A percentile compares a stretch with the other conserved stretches of the same genome.
Conservation (phyloP, 2,888 invertebrate genomes). For the Acleris sparsana region DNA sequence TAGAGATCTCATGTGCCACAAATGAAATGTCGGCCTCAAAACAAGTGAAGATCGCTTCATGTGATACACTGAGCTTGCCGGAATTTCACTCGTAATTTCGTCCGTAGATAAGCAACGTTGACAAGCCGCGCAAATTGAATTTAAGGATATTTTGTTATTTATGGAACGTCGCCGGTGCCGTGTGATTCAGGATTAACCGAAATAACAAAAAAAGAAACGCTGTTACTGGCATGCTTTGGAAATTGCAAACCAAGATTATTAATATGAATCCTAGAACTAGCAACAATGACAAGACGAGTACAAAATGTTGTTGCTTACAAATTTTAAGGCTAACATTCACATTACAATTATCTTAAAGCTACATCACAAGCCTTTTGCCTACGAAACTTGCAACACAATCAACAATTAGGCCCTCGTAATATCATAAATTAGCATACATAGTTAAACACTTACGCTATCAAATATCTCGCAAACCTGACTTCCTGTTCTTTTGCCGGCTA, state of each 20-base stretch:
- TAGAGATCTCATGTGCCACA: conserved; percentile 11
- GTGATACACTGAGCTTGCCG: conserved; percentile 12
- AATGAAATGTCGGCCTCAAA: conserved; percentile 11
- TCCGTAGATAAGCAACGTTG: conserved; percentile 24
- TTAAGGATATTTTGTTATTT: conserved; percentile 26
- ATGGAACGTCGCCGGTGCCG: neutral
- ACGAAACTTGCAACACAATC: conserved; percentile 14
- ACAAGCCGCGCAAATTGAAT: conserved; percentile 28
- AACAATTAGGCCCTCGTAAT: conserved; percentile 7
- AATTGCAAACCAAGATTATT: too few species aligned
- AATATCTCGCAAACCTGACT: conserved; percentile 29
- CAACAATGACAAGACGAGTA: too few species aligned
- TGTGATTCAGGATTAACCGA: neutral
- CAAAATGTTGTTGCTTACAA: too few species aligned
- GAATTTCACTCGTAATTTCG: conserved; percentile 21
- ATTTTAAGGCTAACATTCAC: too few species aligned
- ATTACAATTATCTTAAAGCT: too few species aligned
- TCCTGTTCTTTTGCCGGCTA: conserved; percentile 6
- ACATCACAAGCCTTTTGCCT: neutral
- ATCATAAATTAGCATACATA: conserved; percentile 32
- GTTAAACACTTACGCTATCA: conserved; percentile 36
- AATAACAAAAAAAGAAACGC: too few species aligned
- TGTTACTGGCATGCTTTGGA: too few species aligned
- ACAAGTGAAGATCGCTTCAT: conserved; percentile 27
- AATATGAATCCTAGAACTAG: too few species aligned